Evolutionary conservation across 2,797 vertebrate species (phyloP), one percentile per base, ranked within the genome.

Genomic region (Synaphobranchus kaupii): DNA sequence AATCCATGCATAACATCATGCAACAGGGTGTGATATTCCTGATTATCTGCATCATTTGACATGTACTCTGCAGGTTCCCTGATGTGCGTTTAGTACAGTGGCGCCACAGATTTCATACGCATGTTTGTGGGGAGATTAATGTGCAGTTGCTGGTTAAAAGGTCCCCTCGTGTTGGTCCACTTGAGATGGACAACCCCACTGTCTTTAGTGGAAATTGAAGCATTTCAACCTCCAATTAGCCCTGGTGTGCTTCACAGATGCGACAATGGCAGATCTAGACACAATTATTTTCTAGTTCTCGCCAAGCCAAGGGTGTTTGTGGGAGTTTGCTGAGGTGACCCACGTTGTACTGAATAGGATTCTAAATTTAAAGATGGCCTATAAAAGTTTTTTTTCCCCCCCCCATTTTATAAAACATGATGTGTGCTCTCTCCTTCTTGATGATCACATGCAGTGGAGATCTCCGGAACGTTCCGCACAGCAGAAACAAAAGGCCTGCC

Each of bases 361-460:
- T 44, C 84, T 85, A 85, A 47, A 85, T 85, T 85, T 85, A 85
- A 85, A 85, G 84, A 85, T 28, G 54, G 58, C 58, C 56, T 85
- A 68, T 47, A 66, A 63, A 58, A 82, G 44, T 25, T 47, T 39
- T 9, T 13, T 76, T 76, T 76, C 34, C 22, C 47, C 47, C 47
- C 44, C 47, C 63, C 47, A 52, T 66, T 47, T 25, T 52, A 80
- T 78, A 78, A 47, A 47, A 47, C 4, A 22, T 54, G 58, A 66
- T 86, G 17, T 63, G n/a, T 22, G 39, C 28, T 9, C 80, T 60
- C 73, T 28, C 78, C 52, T 73, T 56, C 60, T 48, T 47, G n/a
- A 60, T 52, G 48, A 84, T 44, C 86, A 39, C 87, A 66, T 81
- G 34, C 68, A 66, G 17, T 17, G 50, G 34, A 50, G 73, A 85